A percentile compares a stretch with the other conserved stretches of the same genome.
Conservation (phyloP, 2,797 vertebrate genomes). For the Acanthurus lineatus region DNA sequence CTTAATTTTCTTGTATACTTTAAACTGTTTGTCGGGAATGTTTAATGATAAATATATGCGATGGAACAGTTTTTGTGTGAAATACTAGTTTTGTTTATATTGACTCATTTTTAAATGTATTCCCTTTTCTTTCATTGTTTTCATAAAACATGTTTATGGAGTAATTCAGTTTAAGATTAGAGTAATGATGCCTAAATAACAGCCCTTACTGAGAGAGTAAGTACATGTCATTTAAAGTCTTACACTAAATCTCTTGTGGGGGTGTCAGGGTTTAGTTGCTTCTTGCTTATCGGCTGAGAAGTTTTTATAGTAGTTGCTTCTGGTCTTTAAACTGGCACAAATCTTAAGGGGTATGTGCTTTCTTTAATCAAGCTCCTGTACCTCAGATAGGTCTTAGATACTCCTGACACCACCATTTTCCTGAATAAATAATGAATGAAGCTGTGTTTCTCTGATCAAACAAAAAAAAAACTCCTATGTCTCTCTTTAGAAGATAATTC, state of each 20-base stretch:
- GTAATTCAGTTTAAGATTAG: not conserved
- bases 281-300: not conserved
- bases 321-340: conserved; percentile 1
- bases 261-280: not conserved
- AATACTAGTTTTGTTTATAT: not conserved
- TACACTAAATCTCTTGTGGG: not conserved
- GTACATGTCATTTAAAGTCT: conserved; percentile 13
- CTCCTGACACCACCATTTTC: not conserved
- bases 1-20: conserved; percentile 10
- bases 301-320: not conserved
- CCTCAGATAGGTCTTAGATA: not conserved
- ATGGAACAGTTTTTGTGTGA: not conserved
- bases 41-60: not conserved
- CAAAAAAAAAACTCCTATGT: not conserved
- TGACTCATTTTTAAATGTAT: conserved; percentile 1
- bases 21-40: not conserved
- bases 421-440: not conserved
- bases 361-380: not conserved
- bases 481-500: not conserved
- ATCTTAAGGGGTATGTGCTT: not conserved
- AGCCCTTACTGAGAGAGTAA: not conserved
- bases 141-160: not conserved
- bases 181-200: not conserved
- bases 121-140: conserved; percentile 20
- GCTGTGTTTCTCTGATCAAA: conserved; percentile 5